These are phyloP conservation scores for Onychomys arenicola DNA, from an alignment of 2,797 vertebrate species.

Conservation along the genomic window DNA sequence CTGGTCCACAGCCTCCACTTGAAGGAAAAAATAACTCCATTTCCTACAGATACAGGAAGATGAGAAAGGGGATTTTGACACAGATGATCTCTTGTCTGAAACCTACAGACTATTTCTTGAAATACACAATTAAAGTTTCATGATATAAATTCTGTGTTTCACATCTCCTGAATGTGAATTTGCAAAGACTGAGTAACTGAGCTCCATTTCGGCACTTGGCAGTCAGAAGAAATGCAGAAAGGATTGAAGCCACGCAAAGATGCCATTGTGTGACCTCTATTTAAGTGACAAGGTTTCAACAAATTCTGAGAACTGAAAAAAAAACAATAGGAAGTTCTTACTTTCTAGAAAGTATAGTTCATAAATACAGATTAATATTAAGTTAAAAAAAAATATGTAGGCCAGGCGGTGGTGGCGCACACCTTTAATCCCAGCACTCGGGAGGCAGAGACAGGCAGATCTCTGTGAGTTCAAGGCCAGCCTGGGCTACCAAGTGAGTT, in stretches of 20 bases:
- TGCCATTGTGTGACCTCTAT: background rate
- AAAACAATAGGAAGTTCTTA: background rate
- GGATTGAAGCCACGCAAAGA: background rate
- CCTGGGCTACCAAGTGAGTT: too few relatives aligned
- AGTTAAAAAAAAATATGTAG: slow-evolving; percentile 35
- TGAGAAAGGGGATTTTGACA: slow-evolving; percentile 34
- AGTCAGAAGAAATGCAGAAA: background rate
- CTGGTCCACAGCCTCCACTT: slow-evolving; percentile 90
- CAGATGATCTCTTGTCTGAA: background rate
- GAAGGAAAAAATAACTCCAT: slow-evolving; percentile 97
- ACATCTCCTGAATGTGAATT: slow-evolving; percentile 34
- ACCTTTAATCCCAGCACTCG: too few relatives aligned
- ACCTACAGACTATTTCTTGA: background rate
- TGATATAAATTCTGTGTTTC: background rate
- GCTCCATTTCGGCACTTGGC: background rate
- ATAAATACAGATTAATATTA: background rate
- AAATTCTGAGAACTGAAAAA: slow-evolving; percentile 15
- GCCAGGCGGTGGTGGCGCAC: too few relatives aligned
- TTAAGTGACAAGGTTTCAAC: slow-evolving; percentile 13
- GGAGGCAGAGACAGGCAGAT: too few relatives aligned
- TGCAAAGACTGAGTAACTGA: slow-evolving; percentile 35
- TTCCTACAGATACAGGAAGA: slow-evolving; percentile 89
- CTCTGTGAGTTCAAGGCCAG: too few relatives aligned
- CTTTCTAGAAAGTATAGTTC: slow-evolving; percentile 5
- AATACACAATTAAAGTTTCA: background rate